Conservation (phyloP, 2,888 invertebrate species). For the Sabellastarte sp. region DNA sequence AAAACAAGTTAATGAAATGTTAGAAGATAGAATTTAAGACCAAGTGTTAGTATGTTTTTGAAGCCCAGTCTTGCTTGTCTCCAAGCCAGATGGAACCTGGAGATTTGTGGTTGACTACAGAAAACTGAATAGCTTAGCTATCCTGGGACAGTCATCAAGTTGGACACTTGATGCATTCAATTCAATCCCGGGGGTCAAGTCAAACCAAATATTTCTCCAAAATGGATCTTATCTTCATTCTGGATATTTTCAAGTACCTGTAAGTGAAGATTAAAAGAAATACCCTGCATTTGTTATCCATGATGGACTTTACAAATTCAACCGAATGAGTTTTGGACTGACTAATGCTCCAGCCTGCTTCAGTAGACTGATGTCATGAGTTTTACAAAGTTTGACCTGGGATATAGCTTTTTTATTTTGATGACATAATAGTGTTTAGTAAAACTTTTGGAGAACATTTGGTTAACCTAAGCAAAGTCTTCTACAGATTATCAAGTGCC, state of each 20-base stretch:
- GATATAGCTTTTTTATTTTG: background rate
- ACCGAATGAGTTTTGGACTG: background rate
- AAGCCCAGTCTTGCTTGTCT: background rate
- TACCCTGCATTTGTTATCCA: conserved; percentile 5
- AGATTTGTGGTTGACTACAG: background rate
- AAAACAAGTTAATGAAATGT: no score
- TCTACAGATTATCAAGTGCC: background rate
- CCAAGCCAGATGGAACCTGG: background rate
- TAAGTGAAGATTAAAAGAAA: background rate
- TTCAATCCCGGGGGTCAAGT: background rate
- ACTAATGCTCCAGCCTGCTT: no score
- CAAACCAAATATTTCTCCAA: background rate
- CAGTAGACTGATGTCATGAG: background rate
- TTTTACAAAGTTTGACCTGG: background rate
- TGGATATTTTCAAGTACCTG: background rate
- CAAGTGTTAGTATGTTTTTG: background rate
- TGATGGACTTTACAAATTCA: background rate
- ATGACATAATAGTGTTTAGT: no score
- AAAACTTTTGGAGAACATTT: no score
- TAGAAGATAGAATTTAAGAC: background rate
- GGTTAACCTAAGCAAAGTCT: background rate
- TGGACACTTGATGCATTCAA: background rate
- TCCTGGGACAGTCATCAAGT: background rate
- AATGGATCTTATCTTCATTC: background rate
- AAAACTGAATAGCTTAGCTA: background rate